Percentiles rank a stretch among this genome's conserved stretches.
phyloP scores from a whole-genome alignment of 2,797 vertebrate genomes.

The Ispidina lecontei region DNA sequence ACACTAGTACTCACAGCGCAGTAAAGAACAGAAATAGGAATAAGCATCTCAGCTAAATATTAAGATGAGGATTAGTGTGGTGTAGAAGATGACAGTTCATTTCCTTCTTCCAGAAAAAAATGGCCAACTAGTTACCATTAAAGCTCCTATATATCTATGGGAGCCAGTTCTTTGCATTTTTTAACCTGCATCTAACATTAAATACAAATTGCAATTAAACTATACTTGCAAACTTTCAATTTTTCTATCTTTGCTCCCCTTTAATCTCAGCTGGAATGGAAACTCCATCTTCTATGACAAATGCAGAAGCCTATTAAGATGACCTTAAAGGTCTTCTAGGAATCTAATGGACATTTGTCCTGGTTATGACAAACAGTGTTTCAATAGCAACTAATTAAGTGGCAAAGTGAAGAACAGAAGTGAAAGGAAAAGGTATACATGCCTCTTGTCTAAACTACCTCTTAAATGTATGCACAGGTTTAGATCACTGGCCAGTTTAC shows the following conservation, averaged over 20 bases:
- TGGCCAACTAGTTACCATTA: not conserved
- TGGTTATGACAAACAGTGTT: not conserved
- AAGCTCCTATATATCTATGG: not conserved
- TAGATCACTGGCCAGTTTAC: not conserved
- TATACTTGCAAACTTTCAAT: not conserved
- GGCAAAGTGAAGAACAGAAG: not conserved
- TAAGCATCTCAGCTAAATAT: not conserved
- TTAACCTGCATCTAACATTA: not conserved
- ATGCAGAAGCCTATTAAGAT: not conserved
- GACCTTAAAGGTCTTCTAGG: not conserved
- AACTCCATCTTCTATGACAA: not conserved
- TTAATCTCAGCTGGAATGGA: not conserved
- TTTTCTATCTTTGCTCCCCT: not conserved
- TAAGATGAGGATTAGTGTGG: not conserved
- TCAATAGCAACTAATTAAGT: not conserved
- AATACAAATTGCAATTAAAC: not conserved
- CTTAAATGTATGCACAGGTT: not conserved
- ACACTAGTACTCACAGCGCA: not conserved
- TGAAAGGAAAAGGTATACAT: not conserved
- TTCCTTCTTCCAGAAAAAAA: not conserved
- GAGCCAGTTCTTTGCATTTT: not conserved
- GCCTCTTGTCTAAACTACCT: not conserved
- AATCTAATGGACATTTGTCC: not conserved
- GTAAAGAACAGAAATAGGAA: not conserved
- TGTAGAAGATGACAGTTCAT: not conserved